Evolutionary conservation across 2,888 invertebrate species (phyloP).

Genomic region (Caenorhabditis parvicauda): DNA sequence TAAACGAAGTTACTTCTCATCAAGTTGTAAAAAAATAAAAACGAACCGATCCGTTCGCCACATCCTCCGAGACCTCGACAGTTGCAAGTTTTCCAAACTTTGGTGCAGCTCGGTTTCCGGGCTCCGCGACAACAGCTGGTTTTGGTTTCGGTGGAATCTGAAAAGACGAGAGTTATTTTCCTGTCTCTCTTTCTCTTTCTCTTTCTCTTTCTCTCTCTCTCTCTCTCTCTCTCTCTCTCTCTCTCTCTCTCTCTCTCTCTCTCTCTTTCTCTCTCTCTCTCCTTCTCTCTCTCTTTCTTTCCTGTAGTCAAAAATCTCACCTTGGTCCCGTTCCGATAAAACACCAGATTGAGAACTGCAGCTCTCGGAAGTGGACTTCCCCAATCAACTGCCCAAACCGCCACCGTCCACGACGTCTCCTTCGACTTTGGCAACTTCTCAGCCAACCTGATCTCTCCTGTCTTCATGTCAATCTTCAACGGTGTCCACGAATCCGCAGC

Average conservation of each 20-base stretch:
- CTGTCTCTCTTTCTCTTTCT: too few species aligned
- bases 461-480: constrained; percentile 36
- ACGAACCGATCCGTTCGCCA: constrained; percentile 33
- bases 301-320: constrained; percentile 14
- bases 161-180: neutral
- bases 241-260: too few species aligned
- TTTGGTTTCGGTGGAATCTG: constrained; percentile 34
- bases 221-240: neutral
- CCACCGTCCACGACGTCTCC: constrained; percentile 83
- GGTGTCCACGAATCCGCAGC: constrained; percentile 75
- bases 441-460: constrained; percentile 39
- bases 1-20: too few species aligned
- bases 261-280: too few species aligned
- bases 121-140: constrained; percentile 21
- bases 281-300: too few species aligned
- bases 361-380: constrained; percentile 84
- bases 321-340: constrained; percentile 69
- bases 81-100: constrained; percentile 17
- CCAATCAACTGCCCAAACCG: constrained; percentile 90
- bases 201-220: too few species aligned
- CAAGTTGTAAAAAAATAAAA: constrained; percentile 1
- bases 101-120: constrained; percentile 22
- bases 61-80: constrained; percentile 34
- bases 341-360: constrained; percentile 80
- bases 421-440: constrained; percentile 53